Evolutionary conservation across 2,113 vertebrate genomes (phyloP).

Genomic region (Rhinoderma darwinii): DNA sequence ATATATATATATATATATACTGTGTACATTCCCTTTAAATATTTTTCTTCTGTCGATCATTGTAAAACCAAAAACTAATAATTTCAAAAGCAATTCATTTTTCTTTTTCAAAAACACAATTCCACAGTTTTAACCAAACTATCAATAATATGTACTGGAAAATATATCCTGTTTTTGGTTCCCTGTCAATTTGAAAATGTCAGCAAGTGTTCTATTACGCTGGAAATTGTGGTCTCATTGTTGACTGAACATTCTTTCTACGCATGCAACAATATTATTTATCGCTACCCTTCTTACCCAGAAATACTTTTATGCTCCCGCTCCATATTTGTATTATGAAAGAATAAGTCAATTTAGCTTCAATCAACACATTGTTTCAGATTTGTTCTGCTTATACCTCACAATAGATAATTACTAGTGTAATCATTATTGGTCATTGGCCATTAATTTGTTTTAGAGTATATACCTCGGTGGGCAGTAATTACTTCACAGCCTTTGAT

Average conservation of each 20-base stretch:
- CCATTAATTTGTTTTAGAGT: slow-evolving; percentile 78
- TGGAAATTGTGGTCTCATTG: neutral
- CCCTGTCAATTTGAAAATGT: neutral
- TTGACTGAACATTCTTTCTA: neutral
- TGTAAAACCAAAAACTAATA: too few relatives aligned
- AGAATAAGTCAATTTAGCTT: slow-evolving; percentile 65
- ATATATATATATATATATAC: too few relatives aligned
- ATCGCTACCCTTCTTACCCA: neutral
- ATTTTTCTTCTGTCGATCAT: too few relatives aligned
- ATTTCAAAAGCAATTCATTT: too few relatives aligned
- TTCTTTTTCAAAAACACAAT: neutral
- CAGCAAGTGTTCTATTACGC: too few relatives aligned
- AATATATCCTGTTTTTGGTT: neutral
- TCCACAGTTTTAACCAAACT: neutral
- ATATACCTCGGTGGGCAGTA: slow-evolving; percentile 77
- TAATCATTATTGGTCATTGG: slow-evolving; percentile 80
- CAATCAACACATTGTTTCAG: slow-evolving; percentile 62
- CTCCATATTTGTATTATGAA: slow-evolving; percentile 55
- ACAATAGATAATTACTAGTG: slow-evolving; percentile 73
- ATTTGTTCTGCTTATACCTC: slow-evolving; percentile 69
- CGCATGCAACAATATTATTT: neutral
- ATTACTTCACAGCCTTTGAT: slow-evolving; percentile 75
- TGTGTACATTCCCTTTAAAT: too few relatives aligned
- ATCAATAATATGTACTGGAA: neutral
- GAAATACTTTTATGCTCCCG: neutral